Percentiles rank a stretch among this genome's conserved stretches.
Conservation (phyloP, 1,140 invertebrate species). For the Trichonephila inaurata region DNA sequence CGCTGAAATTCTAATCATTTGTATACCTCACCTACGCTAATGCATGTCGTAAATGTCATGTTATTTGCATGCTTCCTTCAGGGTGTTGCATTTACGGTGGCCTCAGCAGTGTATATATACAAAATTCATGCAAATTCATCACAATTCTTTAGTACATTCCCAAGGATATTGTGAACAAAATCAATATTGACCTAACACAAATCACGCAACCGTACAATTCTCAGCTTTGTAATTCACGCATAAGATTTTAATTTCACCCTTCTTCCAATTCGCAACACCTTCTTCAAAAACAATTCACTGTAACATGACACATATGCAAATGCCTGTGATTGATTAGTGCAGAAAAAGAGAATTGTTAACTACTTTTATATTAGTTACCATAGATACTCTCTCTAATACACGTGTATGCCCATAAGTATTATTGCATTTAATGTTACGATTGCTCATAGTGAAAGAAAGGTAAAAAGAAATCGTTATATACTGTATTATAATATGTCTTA, state of each 20-base stretch:
- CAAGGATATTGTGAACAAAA: neutral
- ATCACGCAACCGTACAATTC: neutral
- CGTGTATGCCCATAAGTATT: neutral
- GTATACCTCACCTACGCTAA: too few relatives aligned
- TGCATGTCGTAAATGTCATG: too few relatives aligned
- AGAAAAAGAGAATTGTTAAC: neutral
- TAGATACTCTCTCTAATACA: neutral
- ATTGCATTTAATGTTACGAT: neutral
- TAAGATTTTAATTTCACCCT: too few relatives aligned
- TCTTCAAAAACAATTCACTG: too few relatives aligned
- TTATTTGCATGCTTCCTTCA: too few relatives aligned
- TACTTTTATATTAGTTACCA: neutral
- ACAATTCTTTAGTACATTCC: too few relatives aligned
- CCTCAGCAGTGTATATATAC: too few relatives aligned
- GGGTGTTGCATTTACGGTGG: too few relatives aligned
- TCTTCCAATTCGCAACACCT: neutral
- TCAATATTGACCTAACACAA: neutral
- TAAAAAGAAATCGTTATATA: too few relatives aligned
- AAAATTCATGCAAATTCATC: too few relatives aligned
- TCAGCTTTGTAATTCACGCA: neutral
- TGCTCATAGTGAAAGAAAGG: neutral
- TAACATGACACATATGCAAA: constrained; percentile 1
- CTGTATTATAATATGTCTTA: too few relatives aligned
- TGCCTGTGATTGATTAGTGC: neutral
- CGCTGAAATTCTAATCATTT: too few relatives aligned